Evolutionary conservation across 1,140 invertebrate genomes (phyloP), one percentile per base, ranked within the genome.

Genomic region (Lethrus apterus): DNA sequence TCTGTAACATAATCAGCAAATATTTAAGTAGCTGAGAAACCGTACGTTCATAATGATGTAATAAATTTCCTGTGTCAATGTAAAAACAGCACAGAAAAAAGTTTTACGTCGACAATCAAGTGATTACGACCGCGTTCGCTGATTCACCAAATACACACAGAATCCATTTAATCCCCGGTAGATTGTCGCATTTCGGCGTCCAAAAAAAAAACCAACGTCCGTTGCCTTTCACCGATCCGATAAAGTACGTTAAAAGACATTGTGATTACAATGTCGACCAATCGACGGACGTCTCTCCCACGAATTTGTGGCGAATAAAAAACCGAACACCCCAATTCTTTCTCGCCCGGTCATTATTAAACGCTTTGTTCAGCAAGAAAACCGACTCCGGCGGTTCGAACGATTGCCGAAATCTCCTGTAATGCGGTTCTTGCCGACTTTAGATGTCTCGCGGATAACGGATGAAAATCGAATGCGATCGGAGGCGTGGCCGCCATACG

Each of bases 281-380:
- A 52, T 52, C 24, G 46, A 31, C 13, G 23, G 33, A 0, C n/a
- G 15, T 46, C 32, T 38, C 44, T 10, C 42, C 15, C 26, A 19
- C 21, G 42, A 48, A 40, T 41, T 46, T 42, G 24, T 30, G 19
- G 42, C 34, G 50, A 29, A 29, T 17, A 57, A 57, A 55, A 52
- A 55, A 34, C 36, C 18, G 50, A 52, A 55, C 50, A 52, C 48
- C 34, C 47, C 36, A 44, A 41, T 51, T 52, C 51, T 46, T 59
- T 55, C 50, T 48, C 44, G 43, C n/a, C 47, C 51, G 56, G 56
- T 57, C 59, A 62, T 62, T 60, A 62, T 55, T 62, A 62, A 62
- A 60, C 59, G 59, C 59, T 62, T 58, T 55, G 55, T 58, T 59
- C 58, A 60, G 59, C 59, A 62, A 55, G 54, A 62, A 62, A 59